Evolutionary conservation across 2,797 vertebrate genomes (phyloP).

Genomic region (Cyprinodon diabolis): DNA sequence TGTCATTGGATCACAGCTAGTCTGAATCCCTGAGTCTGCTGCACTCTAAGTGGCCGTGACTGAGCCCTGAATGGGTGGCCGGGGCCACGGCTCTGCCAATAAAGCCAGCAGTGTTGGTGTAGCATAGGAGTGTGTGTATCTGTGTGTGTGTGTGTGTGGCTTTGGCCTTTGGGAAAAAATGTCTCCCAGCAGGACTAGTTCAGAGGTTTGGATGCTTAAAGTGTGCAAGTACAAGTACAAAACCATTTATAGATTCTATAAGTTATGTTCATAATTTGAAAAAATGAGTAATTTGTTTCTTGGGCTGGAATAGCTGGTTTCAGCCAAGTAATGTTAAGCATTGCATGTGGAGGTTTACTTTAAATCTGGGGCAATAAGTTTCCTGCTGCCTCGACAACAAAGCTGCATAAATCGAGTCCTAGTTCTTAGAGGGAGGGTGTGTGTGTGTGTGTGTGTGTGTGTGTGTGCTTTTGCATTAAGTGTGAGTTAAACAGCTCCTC

Average conservation of each 20-base stretch:
- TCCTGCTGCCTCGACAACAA: constrained; percentile 75
- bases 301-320: constrained; percentile 19
- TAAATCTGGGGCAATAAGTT: constrained; percentile 72
- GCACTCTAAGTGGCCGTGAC: constrained; percentile 84
- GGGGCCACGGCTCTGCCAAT: constrained; percentile 73
- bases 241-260: constrained; percentile 16
- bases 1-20: constrained; percentile 86
- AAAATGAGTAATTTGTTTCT: constrained; percentile 1
- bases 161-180: constrained; percentile 77
- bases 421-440: constrained; percentile 50
- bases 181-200: constrained; percentile 67
- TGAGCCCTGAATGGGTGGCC: constrained; percentile 83
- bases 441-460: constrained; percentile 36
- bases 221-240: constrained; percentile 36
- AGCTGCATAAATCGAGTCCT: constrained; percentile 51
- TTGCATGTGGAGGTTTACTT: constrained; percentile 43
- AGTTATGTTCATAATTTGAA: constrained; percentile 5
- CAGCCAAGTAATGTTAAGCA: constrained; percentile 22
- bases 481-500: constrained; percentile 61
- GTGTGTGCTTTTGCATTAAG: constrained; percentile 19
- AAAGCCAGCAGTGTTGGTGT: constrained; percentile 50
- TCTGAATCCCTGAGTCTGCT: constrained; percentile 79
- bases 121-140: background rate
- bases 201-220: constrained; percentile 71
- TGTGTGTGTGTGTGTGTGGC: constrained; percentile 25